phyloP scores from a whole-genome alignment of 2,113 vertebrate species.

The Plectropomus leopardus region DNA sequence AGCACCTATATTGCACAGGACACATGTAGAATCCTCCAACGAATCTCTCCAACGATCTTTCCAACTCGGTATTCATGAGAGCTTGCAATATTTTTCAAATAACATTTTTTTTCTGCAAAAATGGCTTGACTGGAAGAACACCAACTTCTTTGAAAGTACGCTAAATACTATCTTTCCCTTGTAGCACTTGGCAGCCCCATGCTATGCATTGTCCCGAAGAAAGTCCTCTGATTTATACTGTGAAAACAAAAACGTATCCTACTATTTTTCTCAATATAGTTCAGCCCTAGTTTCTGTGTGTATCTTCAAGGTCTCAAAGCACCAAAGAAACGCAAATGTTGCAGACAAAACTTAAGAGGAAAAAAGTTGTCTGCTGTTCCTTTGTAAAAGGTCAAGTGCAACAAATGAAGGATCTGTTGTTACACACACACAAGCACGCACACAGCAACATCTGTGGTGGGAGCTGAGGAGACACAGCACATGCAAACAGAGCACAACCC shows the following conservation, averaged over 20 bases:
- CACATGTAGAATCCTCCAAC: slow-evolving; percentile 1
- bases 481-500: slow-evolving; percentile 42
- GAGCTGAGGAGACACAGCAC: slow-evolving; percentile 22
- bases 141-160: neutral
- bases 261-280: neutral
- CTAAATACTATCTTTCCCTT: neutral
- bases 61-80: slow-evolving; percentile 3
- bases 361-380: neutral
- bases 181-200: neutral
- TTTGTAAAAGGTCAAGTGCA: slow-evolving; percentile 44
- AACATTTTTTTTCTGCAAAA: neutral
- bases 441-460: slow-evolving; percentile 42
- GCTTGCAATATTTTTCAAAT: neutral
- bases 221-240: slow-evolving; percentile 1
- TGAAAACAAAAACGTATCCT: neutral
- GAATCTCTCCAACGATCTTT: neutral
- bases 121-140: neutral
- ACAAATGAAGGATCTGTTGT: slow-evolving; percentile 26
- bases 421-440: slow-evolving; percentile 15
- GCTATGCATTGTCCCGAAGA: neutral
- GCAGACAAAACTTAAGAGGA: slow-evolving; percentile 1
- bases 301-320: slow-evolving; percentile 9
- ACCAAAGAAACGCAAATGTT: slow-evolving; percentile 14
- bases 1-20: slow-evolving; percentile 1
- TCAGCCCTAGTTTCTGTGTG: neutral